Conservation (phyloP, 1,140 invertebrate species). For the Neodiprion virginianus region DNA sequence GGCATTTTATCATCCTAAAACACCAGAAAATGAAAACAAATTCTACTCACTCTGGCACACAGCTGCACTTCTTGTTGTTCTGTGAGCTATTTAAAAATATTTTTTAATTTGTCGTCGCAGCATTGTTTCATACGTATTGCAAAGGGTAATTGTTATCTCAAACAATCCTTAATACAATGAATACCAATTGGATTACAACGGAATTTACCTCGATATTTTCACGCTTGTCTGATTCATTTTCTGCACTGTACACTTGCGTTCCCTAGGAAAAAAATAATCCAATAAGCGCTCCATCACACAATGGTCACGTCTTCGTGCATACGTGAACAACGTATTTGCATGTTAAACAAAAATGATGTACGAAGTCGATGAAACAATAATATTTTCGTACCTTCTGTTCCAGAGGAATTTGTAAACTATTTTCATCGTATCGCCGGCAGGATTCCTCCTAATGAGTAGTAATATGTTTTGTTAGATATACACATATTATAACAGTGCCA, state of each 20-base stretch:
- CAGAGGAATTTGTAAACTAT: not conserved
- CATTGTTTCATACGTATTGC: not conserved
- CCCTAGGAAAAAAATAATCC: not conserved
- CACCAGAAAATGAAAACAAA: not conserved
- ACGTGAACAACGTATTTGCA: not conserved
- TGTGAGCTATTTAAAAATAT: too few species aligned
- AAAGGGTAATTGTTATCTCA: not conserved
- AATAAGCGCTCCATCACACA: not conserved
- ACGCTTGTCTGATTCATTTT: not conserved
- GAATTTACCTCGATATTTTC: not conserved
- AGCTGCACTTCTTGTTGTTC: too few species aligned
- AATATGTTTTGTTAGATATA: not conserved
- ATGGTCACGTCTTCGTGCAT: not conserved
- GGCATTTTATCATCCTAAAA: not conserved
- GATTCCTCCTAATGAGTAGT: not conserved
- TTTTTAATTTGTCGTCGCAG: constrained; percentile 9
- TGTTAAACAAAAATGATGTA: not conserved
- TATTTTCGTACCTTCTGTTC: not conserved
- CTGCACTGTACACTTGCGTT: not conserved
- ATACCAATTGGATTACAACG: too few species aligned
- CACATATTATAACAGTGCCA: too few species aligned
- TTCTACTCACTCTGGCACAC: too few species aligned
- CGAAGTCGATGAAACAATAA: not conserved
- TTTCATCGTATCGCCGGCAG: not conserved
- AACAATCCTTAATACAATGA: too few species aligned